A percentile compares a stretch with the other conserved stretches of the same genome.
Evolutionary conservation across 2,797 vertebrate species (phyloP).

Genomic region (Lithobates pipiens): DNA sequence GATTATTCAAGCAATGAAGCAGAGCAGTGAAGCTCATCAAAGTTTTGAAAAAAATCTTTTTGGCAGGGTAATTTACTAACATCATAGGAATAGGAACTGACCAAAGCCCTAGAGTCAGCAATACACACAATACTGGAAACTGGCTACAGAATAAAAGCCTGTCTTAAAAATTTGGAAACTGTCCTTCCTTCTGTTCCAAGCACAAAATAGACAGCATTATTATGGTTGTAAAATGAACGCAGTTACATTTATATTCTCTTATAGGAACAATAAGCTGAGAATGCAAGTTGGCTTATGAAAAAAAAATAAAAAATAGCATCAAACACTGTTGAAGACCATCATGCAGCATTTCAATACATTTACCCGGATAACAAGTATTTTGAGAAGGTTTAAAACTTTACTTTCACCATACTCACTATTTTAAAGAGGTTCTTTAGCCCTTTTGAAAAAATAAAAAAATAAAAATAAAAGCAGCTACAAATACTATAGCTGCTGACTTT

Average conservation of each 20-base stretch:
- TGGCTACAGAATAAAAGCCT: neutral
- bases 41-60: constrained; percentile 47
- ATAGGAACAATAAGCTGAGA: too few species aligned
- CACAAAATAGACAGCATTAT: neutral
- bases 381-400: too few species aligned
- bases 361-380: too few species aligned
- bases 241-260: too few species aligned
- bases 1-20: constrained; percentile 52
- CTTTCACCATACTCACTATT: too few species aligned
- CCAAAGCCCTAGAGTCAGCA: constrained; percentile 37
- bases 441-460: too few species aligned
- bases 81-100: constrained; percentile 31
- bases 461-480: too few species aligned
- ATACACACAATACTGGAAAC: constrained; percentile 17
- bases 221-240: too few species aligned
- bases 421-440: too few species aligned
- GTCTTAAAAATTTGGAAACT: neutral
- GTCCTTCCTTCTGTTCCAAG: neutral
- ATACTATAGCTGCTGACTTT: too few species aligned
- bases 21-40: constrained; percentile 42
- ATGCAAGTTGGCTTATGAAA: neutral
- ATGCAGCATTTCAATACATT: neutral
- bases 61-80: constrained; percentile 47
- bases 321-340: neutral
- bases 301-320: neutral